phyloP scores from a whole-genome alignment of 2,888 invertebrate species.

The Ligdia adustata region DNA sequence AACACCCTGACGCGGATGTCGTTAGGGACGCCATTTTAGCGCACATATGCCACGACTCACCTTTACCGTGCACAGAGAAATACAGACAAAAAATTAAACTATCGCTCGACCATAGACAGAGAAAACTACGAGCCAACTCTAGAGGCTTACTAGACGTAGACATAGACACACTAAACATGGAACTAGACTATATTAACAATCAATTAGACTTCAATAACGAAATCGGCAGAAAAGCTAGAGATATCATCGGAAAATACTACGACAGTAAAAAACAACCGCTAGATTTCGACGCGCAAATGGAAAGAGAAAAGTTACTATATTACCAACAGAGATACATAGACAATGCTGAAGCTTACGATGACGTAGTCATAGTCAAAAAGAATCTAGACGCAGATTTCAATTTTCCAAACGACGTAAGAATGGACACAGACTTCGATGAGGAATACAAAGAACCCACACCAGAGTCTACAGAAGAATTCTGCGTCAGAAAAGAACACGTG shows the following conservation, averaged over 20 bases:
- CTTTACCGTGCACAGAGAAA: constrained; percentile 88
- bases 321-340: constrained; percentile 77
- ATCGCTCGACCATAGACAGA: constrained; percentile 46
- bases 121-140: constrained; percentile 37
- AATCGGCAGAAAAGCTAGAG: constrained; percentile 71
- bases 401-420: constrained; percentile 74
- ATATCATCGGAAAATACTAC: constrained; percentile 71
- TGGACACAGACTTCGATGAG: constrained; percentile 75
- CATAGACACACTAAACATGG: constrained; percentile 72
- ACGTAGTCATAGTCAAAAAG: constrained; percentile 77
- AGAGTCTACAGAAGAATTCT: constrained; percentile 72
- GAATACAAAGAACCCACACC: constrained; percentile 73
- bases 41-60: constrained; percentile 93
- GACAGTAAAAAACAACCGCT: constrained; percentile 64
- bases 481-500: constrained; percentile 89
- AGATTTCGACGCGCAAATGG: constrained; percentile 82
- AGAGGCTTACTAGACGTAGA: constrained; percentile 67
- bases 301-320: constrained; percentile 74
- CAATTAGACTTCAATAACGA: constrained; percentile 74
- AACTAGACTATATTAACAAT: constrained; percentile 73
- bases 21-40: constrained; percentile 92
- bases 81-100: constrained; percentile 46
- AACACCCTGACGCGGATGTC: constrained; percentile 87
- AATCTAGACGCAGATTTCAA: constrained; percentile 80
- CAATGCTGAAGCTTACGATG: constrained; percentile 74